phyloP scores from a whole-genome alignment of 2,113 vertebrate genomes.

The Platanista minor region DNA sequence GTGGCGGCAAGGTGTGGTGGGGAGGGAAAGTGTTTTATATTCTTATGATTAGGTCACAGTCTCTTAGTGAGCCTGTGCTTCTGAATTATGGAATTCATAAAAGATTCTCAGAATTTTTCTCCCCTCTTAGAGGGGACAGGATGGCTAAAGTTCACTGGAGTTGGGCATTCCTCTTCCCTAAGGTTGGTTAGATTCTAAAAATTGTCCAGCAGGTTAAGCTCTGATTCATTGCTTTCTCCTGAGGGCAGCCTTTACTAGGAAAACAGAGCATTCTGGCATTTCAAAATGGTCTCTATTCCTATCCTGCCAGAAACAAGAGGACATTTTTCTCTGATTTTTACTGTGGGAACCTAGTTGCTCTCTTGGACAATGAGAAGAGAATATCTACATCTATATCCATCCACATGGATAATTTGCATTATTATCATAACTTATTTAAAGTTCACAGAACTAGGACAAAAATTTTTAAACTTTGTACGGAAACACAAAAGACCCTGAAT shows the following conservation, averaged over 20 bases:
- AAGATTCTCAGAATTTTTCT: not conserved
- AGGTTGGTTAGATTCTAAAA: not conserved
- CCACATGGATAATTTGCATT: not conserved
- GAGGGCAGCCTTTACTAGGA: not conserved
- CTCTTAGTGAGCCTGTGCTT: not conserved
- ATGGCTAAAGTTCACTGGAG: not conserved
- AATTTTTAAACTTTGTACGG: not conserved
- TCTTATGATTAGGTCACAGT: not conserved
- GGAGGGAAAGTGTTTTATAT: not conserved
- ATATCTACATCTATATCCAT: not conserved
- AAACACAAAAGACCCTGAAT: not conserved
- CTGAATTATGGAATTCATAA: not conserved
- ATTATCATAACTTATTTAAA: not conserved
- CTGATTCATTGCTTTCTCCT: not conserved
- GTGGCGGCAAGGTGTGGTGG: not conserved
- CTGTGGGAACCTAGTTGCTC: not conserved
- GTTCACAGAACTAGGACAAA: not conserved
- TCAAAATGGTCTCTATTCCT: not conserved
- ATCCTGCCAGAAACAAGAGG: not conserved
- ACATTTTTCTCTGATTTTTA: not conserved
- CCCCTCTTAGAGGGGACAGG: accelerated
- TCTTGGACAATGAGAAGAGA: not conserved
- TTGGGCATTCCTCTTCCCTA: not conserved
- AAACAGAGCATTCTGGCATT: not conserved
- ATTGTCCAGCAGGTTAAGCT: not conserved